These are phyloP conservation scores for Dynastes maya DNA, from an alignment of 2,888 invertebrate genomes.

Conservation along the genomic window DNA sequence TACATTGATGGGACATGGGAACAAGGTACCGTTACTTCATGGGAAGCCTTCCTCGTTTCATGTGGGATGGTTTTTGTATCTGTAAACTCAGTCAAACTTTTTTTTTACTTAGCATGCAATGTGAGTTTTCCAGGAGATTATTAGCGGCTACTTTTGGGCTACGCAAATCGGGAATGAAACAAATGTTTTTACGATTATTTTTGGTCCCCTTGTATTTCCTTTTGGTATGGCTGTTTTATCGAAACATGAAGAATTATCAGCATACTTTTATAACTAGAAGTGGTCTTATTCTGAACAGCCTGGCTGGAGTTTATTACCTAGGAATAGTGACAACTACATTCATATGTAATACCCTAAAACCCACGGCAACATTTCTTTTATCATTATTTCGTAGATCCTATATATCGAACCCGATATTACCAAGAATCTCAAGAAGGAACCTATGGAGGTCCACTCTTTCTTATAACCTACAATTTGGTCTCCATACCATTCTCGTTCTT, in stretches of 20 bases:
- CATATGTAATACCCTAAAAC: conserved; percentile 74
- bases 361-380: not conserved
- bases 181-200: conserved; percentile 83
- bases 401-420: conserved; percentile 91
- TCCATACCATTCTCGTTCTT: conserved; percentile 88
- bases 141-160: conserved; percentile 86
- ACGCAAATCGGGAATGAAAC: conserved; percentile 82
- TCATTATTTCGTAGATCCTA: conserved; percentile 75
- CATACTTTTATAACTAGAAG: conserved; percentile 81
- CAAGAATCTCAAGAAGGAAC: conserved; percentile 92
- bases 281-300: conserved; percentile 80
- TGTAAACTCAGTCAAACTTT: conserved; percentile 70
- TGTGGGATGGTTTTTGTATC: conserved; percentile 80
- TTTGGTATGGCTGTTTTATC: conserved; percentile 86
- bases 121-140: conserved; percentile 76
- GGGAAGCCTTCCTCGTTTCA: conserved; percentile 81
- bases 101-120: not conserved
- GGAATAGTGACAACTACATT: conserved; percentile 80
- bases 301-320: conserved; percentile 79
- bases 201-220: conserved; percentile 84
- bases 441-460: conserved; percentile 88
- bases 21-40: conserved; percentile 83
- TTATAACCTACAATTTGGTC: conserved; percentile 86
- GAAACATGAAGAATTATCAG: conserved; percentile 78
- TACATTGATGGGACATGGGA: conserved; percentile 73